Percentiles rank a stretch among this genome's conserved stretches.
Conservation (phyloP, 2,888 invertebrate species). For the Theretra japonica region DNA sequence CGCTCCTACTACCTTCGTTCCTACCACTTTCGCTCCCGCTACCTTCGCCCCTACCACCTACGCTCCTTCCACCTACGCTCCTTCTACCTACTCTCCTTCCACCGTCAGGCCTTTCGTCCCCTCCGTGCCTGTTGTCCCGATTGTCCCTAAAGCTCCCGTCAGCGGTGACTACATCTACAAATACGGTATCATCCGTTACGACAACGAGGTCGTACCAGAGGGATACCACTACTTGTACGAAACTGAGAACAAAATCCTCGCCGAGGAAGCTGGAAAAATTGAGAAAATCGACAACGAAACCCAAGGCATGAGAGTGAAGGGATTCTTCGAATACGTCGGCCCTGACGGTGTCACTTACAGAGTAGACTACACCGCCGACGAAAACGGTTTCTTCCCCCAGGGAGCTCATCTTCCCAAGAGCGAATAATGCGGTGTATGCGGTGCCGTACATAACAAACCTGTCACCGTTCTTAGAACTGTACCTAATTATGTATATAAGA, state of each 20-base stretch:
- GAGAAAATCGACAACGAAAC: conserved; percentile 65
- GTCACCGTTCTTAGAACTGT: conserved; percentile 17
- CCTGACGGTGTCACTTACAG: conserved; percentile 79
- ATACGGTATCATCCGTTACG: conserved; percentile 75
- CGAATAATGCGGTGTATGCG: conserved; percentile 45
- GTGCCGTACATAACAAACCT: not conserved
- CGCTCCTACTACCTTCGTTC: conserved; percentile 24
- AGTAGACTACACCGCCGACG: conserved; percentile 79
- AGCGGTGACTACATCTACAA: conserved; percentile 66
- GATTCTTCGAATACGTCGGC: conserved; percentile 74
- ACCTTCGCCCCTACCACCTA: not conserved
- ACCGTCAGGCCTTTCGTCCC: not conserved
- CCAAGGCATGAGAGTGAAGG: conserved; percentile 66
- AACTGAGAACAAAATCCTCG: conserved; percentile 79
- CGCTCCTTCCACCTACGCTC: not conserved
- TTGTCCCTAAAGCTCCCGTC: conserved; percentile 19
- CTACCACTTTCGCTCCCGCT: not conserved
- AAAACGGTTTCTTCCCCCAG: conserved; percentile 70
- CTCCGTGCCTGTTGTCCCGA: not conserved
- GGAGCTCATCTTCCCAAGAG: conserved; percentile 70
- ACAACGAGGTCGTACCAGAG: conserved; percentile 63
- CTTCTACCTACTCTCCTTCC: not conserved
- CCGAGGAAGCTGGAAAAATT: conserved; percentile 73
- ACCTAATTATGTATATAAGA: conserved; percentile 29
- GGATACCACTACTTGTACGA: conserved; percentile 80